Evolutionary conservation across 2,797 vertebrate genomes (phyloP).

Genomic region (Capromys pilorides): DNA sequence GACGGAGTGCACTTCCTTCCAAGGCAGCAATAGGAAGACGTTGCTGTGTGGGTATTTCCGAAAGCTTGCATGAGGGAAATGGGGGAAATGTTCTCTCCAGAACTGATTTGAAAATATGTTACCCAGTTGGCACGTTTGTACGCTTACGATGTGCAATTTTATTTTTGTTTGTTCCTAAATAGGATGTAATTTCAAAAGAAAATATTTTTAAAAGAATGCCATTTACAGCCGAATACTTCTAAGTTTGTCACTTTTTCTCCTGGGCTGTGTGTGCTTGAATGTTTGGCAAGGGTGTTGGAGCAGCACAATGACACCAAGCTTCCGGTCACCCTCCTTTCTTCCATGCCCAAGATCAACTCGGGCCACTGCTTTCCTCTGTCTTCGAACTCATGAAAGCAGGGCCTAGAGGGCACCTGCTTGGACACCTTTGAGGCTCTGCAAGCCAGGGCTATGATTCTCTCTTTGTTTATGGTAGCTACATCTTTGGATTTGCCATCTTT

Average conservation of each 20-base stretch:
- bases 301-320: not conserved
- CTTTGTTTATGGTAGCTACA: not conserved
- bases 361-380: not conserved
- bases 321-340: not conserved
- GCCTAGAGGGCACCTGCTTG: not conserved
- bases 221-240: not conserved
- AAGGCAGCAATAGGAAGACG: not conserved
- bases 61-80: not conserved
- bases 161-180: not conserved
- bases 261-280: not conserved
- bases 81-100: not conserved
- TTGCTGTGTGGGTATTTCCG: not conserved
- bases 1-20: not conserved
- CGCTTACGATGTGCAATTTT: not conserved
- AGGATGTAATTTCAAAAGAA: constrained; percentile 55
- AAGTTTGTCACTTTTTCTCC: not conserved
- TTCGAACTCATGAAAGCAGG: not conserved
- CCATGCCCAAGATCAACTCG: not conserved
- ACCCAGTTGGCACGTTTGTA: constrained; percentile 1
- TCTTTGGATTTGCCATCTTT: not conserved
- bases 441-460: too few relatives aligned
- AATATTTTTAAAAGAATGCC: constrained; percentile 10
- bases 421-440: not conserved
- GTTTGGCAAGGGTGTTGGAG: not conserved
- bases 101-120: not conserved